These are phyloP conservation scores for Poecile atricapillus DNA, from an alignment of 2,113 vertebrate genomes.

Conservation along the genomic window DNA sequence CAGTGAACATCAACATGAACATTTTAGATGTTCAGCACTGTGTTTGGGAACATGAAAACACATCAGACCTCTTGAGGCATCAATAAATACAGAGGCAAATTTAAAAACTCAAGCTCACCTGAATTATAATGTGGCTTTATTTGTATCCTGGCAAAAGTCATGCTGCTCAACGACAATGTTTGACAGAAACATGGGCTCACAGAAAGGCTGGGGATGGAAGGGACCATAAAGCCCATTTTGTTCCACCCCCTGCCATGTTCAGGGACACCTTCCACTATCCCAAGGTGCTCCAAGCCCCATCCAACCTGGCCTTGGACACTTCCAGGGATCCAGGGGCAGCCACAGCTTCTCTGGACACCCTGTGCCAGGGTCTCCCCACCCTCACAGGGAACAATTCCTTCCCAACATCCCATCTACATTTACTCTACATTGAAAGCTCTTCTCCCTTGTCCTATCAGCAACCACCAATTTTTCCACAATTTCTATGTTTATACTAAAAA, in stretches of 20 bases:
- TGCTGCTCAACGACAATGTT: not conserved
- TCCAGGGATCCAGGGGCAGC: not conserved
- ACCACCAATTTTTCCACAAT: not conserved
- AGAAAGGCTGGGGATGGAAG: not conserved
- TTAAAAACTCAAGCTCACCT: not conserved
- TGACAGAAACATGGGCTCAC: not conserved
- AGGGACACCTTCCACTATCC: rapidly evolving
- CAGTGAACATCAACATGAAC: not conserved
- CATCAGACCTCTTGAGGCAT: not conserved
- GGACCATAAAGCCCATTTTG: rapidly evolving
- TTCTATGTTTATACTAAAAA: not conserved
- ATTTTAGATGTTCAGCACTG: not conserved
- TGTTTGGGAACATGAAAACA: not conserved
- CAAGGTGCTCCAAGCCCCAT: rapidly evolving
- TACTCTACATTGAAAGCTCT: not conserved
- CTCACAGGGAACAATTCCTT: not conserved
- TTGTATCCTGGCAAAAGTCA: not conserved
- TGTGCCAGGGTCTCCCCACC: rapidly evolving
- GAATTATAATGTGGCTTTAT: not conserved
- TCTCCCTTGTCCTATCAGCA: not conserved
- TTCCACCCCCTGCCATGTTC: not conserved
- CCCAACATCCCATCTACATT: not conserved
- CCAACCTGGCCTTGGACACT: not conserved
- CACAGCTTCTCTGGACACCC: not conserved
- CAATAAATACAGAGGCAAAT: not conserved